Evolutionary conservation across 2,113 vertebrate genomes (phyloP).

Genomic region (Melierax canorus): DNA sequence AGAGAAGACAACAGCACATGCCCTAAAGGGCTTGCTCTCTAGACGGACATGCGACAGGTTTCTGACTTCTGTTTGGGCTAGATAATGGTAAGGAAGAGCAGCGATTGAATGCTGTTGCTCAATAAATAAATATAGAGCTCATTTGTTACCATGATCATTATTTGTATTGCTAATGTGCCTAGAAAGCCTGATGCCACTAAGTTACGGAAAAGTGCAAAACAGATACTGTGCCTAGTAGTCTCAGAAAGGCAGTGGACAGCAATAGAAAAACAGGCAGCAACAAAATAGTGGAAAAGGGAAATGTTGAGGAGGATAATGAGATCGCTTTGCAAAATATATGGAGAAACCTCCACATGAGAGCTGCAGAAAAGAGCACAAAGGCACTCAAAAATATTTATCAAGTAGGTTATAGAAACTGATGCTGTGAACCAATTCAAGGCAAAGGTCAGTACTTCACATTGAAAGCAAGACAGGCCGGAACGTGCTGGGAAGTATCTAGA

Average conservation of each 20-base stretch:
- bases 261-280: not conserved
- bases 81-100: not conserved
- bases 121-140: not conserved
- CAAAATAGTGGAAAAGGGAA: not conserved
- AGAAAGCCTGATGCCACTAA: not conserved
- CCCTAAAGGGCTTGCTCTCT: not conserved
- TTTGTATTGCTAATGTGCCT: not conserved
- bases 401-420: not conserved
- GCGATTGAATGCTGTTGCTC: not conserved
- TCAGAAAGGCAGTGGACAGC: not conserved
- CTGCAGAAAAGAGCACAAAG: not conserved
- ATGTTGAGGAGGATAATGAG: not conserved
- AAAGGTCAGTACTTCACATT: not conserved
- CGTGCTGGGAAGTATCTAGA: too few species aligned
- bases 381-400: fast-evolving
- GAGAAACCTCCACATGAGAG: not conserved
- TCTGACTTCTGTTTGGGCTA: not conserved
- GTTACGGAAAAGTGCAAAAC: not conserved
- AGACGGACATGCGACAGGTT: fast-evolving
- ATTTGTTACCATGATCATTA: not conserved
- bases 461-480: not conserved
- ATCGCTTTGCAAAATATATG: not conserved
- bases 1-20: not conserved
- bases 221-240: not conserved
- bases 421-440: not conserved